Conservation (phyloP, 2,888 invertebrate species). For the Napeogenes inachia region DNA sequence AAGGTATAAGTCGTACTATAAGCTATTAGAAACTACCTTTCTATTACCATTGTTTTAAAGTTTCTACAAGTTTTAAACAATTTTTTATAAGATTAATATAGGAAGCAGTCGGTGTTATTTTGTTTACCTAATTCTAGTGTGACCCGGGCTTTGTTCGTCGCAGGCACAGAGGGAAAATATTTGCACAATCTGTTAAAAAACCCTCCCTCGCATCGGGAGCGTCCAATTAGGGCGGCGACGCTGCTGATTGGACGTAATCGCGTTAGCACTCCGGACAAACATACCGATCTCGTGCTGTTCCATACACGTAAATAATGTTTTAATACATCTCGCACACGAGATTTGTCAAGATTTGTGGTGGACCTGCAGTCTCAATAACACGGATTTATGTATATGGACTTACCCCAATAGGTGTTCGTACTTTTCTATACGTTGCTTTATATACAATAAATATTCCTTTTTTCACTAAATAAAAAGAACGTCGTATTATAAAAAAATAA, state of each 20-base stretch:
- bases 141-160: slow-evolving; percentile 22
- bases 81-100: background rate
- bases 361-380: no score
- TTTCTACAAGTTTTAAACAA: no score
- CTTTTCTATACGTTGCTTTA: no score
- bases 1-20: no score
- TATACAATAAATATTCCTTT: no score
- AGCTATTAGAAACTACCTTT: no score
- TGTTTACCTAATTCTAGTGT: slow-evolving; percentile 15
- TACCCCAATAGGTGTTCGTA: no score
- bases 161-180: slow-evolving; percentile 43
- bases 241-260: slow-evolving; percentile 76
- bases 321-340: background rate
- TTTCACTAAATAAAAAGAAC: no score
- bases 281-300: slow-evolving; percentile 26
- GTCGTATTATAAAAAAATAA: no score
- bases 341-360: background rate
- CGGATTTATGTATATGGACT: no score
- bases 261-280: slow-evolving; percentile 70
- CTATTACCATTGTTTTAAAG: no score
- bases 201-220: slow-evolving; percentile 66
- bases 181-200: slow-evolving; percentile 73
- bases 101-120: slow-evolving; percentile 9
- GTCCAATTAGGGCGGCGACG: slow-evolving; percentile 74
- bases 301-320: slow-evolving; percentile 4